Percentiles rank a stretch among this genome's conserved stretches.
Conservation (phyloP, 2,888 invertebrate genomes). For the Uloborus plumipes region DNA sequence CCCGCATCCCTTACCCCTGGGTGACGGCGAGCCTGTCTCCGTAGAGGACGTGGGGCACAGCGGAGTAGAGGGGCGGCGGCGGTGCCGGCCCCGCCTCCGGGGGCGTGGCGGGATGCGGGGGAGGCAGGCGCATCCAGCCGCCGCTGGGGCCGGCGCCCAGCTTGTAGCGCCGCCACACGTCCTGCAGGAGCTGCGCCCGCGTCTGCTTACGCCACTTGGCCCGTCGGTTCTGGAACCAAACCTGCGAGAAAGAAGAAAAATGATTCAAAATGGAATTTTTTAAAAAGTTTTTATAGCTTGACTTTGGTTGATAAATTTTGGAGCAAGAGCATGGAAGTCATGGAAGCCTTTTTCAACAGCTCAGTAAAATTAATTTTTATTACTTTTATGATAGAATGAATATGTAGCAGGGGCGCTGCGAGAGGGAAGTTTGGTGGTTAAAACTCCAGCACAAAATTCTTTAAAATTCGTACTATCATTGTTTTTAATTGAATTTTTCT, state of each 20-base stretch:
- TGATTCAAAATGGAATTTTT: too few relatives aligned
- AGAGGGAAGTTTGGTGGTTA: too few relatives aligned
- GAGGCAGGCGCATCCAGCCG: slow-evolving; percentile 28
- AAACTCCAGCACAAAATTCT: too few relatives aligned
- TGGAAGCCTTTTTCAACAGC: too few relatives aligned
- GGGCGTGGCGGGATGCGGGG: slow-evolving; percentile 18
- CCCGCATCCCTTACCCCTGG: slow-evolving; percentile 28
- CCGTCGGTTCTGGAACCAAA: slow-evolving; percentile 93
- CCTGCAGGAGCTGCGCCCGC: slow-evolving; percentile 55
- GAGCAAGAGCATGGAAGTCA: too few relatives aligned
- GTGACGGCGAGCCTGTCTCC: slow-evolving; percentile 39
- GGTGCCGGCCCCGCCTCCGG: slow-evolving; percentile 16
- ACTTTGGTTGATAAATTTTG: too few relatives aligned
- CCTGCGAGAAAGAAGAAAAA: slow-evolving; percentile 74
- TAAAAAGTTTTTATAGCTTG: too few relatives aligned
- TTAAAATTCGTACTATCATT: too few relatives aligned
- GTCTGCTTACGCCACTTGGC: slow-evolving; percentile 87
- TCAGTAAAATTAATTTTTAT: too few relatives aligned
- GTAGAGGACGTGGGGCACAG: slow-evolving; percentile 53
- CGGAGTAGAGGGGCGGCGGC: slow-evolving; percentile 43
- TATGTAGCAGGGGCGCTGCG: too few relatives aligned
- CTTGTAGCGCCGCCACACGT: slow-evolving; percentile 61
- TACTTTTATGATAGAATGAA: too few relatives aligned
- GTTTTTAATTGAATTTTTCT: too few relatives aligned
- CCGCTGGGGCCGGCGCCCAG: slow-evolving; percentile 26